Base-by-base conservation (phyloP, 2,888 invertebrate genomes). In the Drosophila emarginata region DNA sequence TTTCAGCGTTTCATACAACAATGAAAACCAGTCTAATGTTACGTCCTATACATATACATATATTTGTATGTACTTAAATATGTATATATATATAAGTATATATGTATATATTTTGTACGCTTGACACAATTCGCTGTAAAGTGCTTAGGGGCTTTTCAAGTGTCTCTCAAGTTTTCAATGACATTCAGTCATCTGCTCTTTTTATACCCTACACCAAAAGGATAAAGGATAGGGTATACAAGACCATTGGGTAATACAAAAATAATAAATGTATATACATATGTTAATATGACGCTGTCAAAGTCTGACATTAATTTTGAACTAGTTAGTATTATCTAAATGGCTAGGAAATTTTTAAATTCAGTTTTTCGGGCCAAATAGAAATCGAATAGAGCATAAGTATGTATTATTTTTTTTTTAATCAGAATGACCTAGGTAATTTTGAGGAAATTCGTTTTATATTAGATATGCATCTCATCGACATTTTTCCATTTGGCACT, bases 131-230 rank as follows among this genome's bases (percentile, higher is more conserved):
- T 88, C 87, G 56, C 53, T 60, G 72, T 74, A 72, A 65, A 82
- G 87, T 72, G 74, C 64, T 71, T 61, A 79, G 63, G 64, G 66
- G 45, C 21, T 45, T 45, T 84, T 72, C 80, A 66, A 82, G 72
- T 67, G 61, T 67, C 71, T 53, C 61, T 69, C 76, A 71, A 80
- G 78, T 72, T 70, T 72, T 83, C 80, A 67, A 82, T 80, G 88
- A 74, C 87, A 78, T 86, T 88, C 81, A 83, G 64, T 45, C 66
- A 77, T 74, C 87, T 83, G 82, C 84, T 86, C 84, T 76, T 86
- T 72, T 58, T 80, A 80, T 84, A 53, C 77, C 57, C 64, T 37
- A 51, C 11, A 21, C 18, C 59, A 15, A 15, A 7, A 11, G 3
- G 1, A 15, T 4, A 15, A 11, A 36, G n/a, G n/a, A n/a, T n/a